Percentiles rank a stretch among this genome's conserved stretches.
Conservation (phyloP, 1,140 invertebrate genomes). For the Zaprionus kolodkinae region DNA sequence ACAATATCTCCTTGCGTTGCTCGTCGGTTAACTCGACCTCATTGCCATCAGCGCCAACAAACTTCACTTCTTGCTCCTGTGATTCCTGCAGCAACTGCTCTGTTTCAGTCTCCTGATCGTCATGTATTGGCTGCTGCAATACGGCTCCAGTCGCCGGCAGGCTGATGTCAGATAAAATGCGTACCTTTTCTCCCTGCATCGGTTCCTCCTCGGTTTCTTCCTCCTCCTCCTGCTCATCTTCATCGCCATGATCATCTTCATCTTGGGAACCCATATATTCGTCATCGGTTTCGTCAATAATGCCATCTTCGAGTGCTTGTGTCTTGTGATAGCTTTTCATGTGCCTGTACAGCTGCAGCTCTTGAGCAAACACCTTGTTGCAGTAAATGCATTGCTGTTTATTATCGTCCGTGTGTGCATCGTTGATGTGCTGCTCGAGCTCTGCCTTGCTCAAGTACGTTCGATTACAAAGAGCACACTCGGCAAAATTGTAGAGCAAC, state of each 20-base stretch:
- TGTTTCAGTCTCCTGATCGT: conserved; percentile 73
- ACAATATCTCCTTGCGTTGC: conserved; percentile 80
- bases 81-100: conserved; percentile 38
- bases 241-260: conserved; percentile 69
- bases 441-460: conserved; percentile 88
- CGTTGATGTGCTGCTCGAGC: conserved; percentile 85
- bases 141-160: conserved; percentile 74
- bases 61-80: conserved; percentile 71
- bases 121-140: conserved; percentile 60
- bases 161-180: conserved; percentile 85
- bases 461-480: conserved; percentile 91
- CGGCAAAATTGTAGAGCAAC: conserved; percentile 88
- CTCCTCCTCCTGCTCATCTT: conserved; percentile 62
- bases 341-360: conserved; percentile 88
- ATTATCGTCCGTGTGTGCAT: conserved; percentile 83
- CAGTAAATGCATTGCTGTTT: conserved; percentile 89
- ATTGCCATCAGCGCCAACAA: conserved; percentile 80
- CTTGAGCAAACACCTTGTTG: conserved; percentile 87
- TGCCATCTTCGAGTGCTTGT: conserved; percentile 86
- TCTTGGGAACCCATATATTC: conserved; percentile 84
- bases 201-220: conserved; percentile 42
- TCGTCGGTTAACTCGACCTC: conserved; percentile 79
- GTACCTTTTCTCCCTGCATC: conserved; percentile 82
- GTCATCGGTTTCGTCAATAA: conserved; percentile 87
- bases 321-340: conserved; percentile 87